Base-by-base conservation (phyloP, 1,140 invertebrate species). In the Lepidotrigona ventralis region DNA sequence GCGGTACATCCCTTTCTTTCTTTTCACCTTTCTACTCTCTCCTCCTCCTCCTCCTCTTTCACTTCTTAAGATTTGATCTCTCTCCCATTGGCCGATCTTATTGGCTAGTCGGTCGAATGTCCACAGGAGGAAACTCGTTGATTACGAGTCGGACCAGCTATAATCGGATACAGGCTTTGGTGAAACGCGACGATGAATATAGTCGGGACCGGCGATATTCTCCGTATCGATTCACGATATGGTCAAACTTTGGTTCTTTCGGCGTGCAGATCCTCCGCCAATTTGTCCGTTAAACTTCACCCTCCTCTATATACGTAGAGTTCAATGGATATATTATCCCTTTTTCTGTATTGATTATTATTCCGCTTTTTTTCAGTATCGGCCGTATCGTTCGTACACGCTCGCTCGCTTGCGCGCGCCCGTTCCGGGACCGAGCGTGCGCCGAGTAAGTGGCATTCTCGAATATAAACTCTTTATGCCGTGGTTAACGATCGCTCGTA, bases 401-500 rank as follows among this genome's bases (percentile, higher is more conserved):
- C 58, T 60, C 11, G 23, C 17, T 19, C 33, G 39, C 14, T 19
- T 9, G 17, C 66, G 39, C 54, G 23, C 46, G 39, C 5, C 6
- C 23, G 11, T 29, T 66, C 63, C 19, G 8, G 17, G 17, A 8
- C 9, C 58, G 58, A 66, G 29, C 64, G 64, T 54, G 58, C 75
- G 58, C 54, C 63, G 51, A 71, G 66, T 89, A 89, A 89, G 88
- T 89, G 82, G 85, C 80, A 80, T 87, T 86, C 88, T 89, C 88
- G 84, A 72, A 81, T 89, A 89, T 89, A 85, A 89, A 89, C 88
- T 89, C 88, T 89, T 89, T 89, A 89, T 89, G 82, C 85, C 77
- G 85, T 91, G 91, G 91, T 93, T 93, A 93, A 92, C 92, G 92
- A 93, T 92, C 90, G 90, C 84, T 75, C 80, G 91, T 91, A 93